Base-by-base conservation (phyloP, 2,113 vertebrate genomes). In the Rynchops niger region DNA sequence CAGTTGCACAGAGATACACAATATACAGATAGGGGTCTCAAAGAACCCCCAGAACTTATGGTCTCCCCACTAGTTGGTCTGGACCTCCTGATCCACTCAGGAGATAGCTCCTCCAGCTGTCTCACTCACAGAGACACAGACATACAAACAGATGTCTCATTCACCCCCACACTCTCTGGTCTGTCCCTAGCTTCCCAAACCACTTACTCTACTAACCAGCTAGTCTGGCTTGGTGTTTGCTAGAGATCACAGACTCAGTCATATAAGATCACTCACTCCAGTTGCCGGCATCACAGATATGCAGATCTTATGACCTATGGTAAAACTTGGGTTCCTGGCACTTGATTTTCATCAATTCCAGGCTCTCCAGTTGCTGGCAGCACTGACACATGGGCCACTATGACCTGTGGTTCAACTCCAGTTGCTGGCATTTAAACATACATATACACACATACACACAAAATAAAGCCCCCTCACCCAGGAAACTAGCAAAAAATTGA, bases 1-100 rank as follows among this genome's bases (percentile, higher is more conserved):
- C 0, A 0, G 3, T 2, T 61, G 10, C 40, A 72, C 32, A 26
- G 38, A 55, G 36, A 80, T 47, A 47, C 17, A 47, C 10, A 47
- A 43, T 9, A 61, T 2, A 73, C 1, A 78, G 53, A 59, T 29
- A 67, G 6, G 23, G 53, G 9, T 26, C 11, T 30, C 15, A 34
- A 43, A 70, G 36, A 84, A 61, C 1, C 3, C 23, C 23, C 23
- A 59, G 61, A 92, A 58, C 9, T 71, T 42, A 66, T 0, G 6
- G 16, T 19, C 2, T n/a, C 8, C 52, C 32, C 12, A 36, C 2
- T 0, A 53, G 12, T 5, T 72, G 22, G 36, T 15, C 14, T 63
- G 27, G 61, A 45, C 22, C 6, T 79, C 52, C 42, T 67, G 15
- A 70, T n/a, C 15, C 38, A 32, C n/a, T 76, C 47, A 50, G 32